Base-by-base conservation (phyloP, 2,113 vertebrate species). In the Lagopus leucura region DNA sequence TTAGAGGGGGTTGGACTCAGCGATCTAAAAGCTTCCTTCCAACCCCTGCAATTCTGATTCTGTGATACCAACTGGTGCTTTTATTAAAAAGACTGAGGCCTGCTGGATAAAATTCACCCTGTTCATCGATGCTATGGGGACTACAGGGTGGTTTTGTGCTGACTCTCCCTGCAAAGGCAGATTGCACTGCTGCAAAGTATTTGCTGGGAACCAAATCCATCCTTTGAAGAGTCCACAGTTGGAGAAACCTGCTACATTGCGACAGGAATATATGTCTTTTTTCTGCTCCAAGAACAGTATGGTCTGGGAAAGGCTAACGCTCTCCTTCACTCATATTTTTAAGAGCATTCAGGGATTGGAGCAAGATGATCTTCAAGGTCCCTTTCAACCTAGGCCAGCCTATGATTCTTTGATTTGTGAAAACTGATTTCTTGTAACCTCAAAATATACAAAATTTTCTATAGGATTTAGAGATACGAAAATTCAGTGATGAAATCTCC, bases 91-190 rank as follows among this genome's bases (percentile, higher is more conserved):
- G 52, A 45, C 63, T 2, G 16, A 25, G 20, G 18, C 17, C 27
- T 16, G 3, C 18, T 0, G 4, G 18, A 11, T 11, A 30, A 52
- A 27, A 36, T 3, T 61, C 60, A 25, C 34, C 60, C 13, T 7
- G 54, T 36, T n/a, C 58, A 24, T 60, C 20, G 8, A 34, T 24
- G n/a, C 21, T 60, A 60, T 34, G 14, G 43, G 30, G 32, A 67
- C 30, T 16, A 6, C 20, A n/a, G 45, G 32, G 32, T 22, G 36
- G 28, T 38, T 55, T 55, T 75, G 72, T 20, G 21, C 24, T 75
- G 15, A 40, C 21, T 42, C 28, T 58, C 40, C 55, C 40, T 32
- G 11, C 72, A 34, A 7, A 32, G 28, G 52, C 52, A 40, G 50
- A 38, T 30, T n/a, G 36, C 28, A 32, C 14, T 42, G 27, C 50